phyloP scores from a whole-genome alignment of 2,113 vertebrate genomes.

The Apistogramma diplotaenia region DNA sequence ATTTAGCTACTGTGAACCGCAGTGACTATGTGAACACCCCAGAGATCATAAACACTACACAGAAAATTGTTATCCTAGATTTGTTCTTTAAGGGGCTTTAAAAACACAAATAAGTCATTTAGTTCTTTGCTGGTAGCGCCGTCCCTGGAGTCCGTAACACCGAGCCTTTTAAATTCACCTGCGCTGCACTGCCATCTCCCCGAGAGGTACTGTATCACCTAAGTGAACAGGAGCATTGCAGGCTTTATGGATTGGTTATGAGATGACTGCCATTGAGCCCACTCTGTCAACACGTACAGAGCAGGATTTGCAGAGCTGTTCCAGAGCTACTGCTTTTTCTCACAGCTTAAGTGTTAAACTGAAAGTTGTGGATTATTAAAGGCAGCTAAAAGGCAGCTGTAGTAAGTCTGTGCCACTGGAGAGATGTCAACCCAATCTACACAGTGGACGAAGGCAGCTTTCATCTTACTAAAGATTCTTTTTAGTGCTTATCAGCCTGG shows the following conservation, averaged over 20 bases:
- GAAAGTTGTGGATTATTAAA: slow-evolving; percentile 52
- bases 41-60: slow-evolving; percentile 21
- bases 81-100: slow-evolving; percentile 17
- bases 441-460: slow-evolving; percentile 42
- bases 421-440: slow-evolving; percentile 15
- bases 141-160: slow-evolving; percentile 4
- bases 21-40: slow-evolving; percentile 16
- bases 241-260: slow-evolving; percentile 21
- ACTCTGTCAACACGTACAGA: slow-evolving; percentile 29
- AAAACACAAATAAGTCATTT: slow-evolving; percentile 26
- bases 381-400: slow-evolving; percentile 29
- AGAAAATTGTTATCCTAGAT: slow-evolving; percentile 3
- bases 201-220: slow-evolving; percentile 10
- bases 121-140: neutral
- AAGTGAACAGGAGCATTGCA: slow-evolving; percentile 1
- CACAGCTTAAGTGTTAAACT: slow-evolving; percentile 25
- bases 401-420: slow-evolving; percentile 17
- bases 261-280: slow-evolving; percentile 3
- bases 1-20: slow-evolving; percentile 12
- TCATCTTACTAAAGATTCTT: slow-evolving; percentile 45
- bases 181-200: neutral
- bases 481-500: slow-evolving; percentile 31
- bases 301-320: slow-evolving; percentile 9
- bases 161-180: slow-evolving; percentile 29
- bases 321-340: neutral